Conservation (phyloP, 2,888 invertebrate species). For the Epinotia brunnichana region DNA sequence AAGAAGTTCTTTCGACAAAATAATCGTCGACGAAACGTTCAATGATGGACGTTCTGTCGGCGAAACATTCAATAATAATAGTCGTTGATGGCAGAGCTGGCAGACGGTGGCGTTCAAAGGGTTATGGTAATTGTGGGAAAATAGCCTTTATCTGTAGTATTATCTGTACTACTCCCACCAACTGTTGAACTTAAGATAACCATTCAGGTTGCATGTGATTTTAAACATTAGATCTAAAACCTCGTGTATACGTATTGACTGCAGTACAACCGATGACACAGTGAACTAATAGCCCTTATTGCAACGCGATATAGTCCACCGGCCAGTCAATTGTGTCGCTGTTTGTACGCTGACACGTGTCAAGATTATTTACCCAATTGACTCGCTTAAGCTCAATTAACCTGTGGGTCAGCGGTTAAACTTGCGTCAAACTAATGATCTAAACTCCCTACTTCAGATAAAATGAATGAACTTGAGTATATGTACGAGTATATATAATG, state of each 20-base stretch:
- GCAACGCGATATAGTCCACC: not conserved
- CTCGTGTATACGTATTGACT: not conserved
- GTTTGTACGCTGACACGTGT: constrained; percentile 3
- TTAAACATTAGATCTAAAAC: not conserved
- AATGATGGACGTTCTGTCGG: no score
- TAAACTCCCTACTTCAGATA: constrained; percentile 4
- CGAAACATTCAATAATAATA: not conserved
- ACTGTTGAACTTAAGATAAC: not conserved
- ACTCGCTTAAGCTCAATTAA: constrained; percentile 4
- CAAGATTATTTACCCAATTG: constrained; percentile 16
- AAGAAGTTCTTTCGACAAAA: no score
- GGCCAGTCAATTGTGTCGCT: not conserved
- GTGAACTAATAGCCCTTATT: not conserved
- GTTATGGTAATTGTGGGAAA: not conserved
- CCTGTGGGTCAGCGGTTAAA: constrained; percentile 7
- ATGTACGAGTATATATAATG: no score
- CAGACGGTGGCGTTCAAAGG: not conserved
- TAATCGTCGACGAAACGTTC: no score
- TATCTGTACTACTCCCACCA: no score
- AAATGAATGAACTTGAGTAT: not conserved
- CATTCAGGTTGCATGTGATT: not conserved
- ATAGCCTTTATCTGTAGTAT: not conserved
- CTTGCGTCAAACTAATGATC: not conserved
- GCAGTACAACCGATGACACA: not conserved
- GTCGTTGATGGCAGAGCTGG: no score